Evolutionary conservation across 2,113 vertebrate genomes (phyloP).

Genomic region (Aptenodytes forsteri): DNA sequence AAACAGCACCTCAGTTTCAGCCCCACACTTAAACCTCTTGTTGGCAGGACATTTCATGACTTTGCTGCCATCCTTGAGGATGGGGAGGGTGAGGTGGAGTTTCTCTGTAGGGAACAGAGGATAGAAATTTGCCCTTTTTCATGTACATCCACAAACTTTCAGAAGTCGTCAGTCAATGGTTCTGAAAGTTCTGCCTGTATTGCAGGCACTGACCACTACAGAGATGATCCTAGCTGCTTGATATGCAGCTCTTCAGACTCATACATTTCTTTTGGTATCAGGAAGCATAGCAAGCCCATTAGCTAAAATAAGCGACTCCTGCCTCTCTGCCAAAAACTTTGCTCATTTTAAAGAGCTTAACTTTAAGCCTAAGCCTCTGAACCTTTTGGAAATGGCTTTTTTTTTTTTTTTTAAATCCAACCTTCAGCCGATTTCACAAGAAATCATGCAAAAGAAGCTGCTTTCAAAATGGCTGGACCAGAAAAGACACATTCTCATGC

Average conservation of each 20-base stretch:
- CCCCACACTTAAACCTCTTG: neutral
- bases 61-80: neutral
- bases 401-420: neutral
- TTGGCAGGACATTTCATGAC: neutral
- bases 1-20: neutral
- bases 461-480: neutral
- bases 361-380: neutral
- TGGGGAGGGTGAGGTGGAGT: neutral
- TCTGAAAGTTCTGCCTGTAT: neutral
- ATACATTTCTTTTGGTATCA: neutral
- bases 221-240: neutral
- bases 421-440: neutral
- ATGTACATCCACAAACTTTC: neutral
- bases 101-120: neutral
- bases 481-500: neutral
- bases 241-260: neutral
- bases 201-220: neutral
- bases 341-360: neutral
- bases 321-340: neutral
- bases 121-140: neutral
- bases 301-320: neutral
- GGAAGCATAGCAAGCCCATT: neutral
- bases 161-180: neutral
- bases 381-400: neutral
- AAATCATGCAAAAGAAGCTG: neutral